Evolutionary conservation across 2,797 vertebrate genomes (phyloP).

Genomic region (Pseudochaenichthys georgianus): DNA sequence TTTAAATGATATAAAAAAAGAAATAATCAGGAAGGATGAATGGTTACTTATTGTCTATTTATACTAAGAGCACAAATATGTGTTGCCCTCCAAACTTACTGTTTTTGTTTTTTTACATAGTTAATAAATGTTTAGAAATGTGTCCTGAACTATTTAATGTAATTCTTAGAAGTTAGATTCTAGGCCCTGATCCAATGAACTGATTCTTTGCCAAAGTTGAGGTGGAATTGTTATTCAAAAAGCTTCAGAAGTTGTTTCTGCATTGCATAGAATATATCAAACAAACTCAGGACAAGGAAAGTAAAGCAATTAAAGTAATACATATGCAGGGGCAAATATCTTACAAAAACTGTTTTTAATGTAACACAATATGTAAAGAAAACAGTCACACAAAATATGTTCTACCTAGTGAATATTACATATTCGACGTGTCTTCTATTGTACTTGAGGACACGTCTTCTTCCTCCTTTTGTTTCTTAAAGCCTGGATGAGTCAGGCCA

Average conservation of each 20-base stretch:
- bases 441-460: conserved; percentile 63
- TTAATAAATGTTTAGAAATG: not conserved
- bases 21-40: not conserved
- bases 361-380: conserved; percentile 6
- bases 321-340: not conserved
- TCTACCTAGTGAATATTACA: not conserved
- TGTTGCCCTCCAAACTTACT: not conserved
- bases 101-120: not conserved
- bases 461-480: conserved; percentile 62
- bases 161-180: not conserved
- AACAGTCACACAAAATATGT: not conserved
- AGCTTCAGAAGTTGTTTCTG: not conserved
- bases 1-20: not conserved
- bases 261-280: not conserved
- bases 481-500: conserved; percentile 67
- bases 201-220: conserved; percentile 6
- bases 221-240: conserved; percentile 40
- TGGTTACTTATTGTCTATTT: not conserved
- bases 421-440: conserved; percentile 70
- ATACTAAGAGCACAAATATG: not conserved
- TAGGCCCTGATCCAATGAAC: not conserved
- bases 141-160: not conserved
- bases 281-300: not conserved
- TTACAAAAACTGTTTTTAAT: not conserved
- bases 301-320: conserved; percentile 5